Evolutionary conservation across 2,113 vertebrate species (phyloP), one percentile per base, ranked within the genome.

Genomic region (Empidonax alnorum): DNA sequence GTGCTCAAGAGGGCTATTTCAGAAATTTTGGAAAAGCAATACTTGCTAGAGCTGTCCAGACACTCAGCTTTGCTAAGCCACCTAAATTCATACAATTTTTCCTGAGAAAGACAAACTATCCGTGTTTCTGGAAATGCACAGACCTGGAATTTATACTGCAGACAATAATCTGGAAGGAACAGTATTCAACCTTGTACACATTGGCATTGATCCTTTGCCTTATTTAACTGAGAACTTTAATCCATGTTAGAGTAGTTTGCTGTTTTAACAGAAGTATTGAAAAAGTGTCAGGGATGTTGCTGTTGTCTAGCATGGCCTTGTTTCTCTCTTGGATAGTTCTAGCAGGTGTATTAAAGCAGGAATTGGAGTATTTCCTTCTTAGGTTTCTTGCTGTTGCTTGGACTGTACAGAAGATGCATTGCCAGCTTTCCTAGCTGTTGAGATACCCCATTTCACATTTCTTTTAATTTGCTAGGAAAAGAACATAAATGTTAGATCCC

Each of bases 151-250:
- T 85, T 53, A 14, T 73, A 55, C 41, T 47, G 21, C 31, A 82
- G 42, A 55, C 18, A 39, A 10, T 55, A 79, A 76, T 77, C 58
- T 80, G 41, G 42, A 76, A 83, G n/a, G 6, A 21, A 25, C 35
- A 66, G 8, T 84, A 65, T 14, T 75, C 37, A 72, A 24, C 19
- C 37, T 62, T 3, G 2, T 52, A 28, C 44, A 47, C 24, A 6
- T 12, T 37, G 68, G 19, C 72, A 59, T 79, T 67, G 55, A 56
- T 90, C 31, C 35, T 55, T 78, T 71, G 31, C 25, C 25, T 67
- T 85, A 89, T 83, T 91, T 44, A 59, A 44, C 53, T 87, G 56
- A 85, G 77, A 81, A 46, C 17, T 89, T 89, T 84, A 77, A 66
- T 69, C 37, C 22, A 7, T 33, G 7, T 69, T 88, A 61, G 33